Evolutionary conservation across 2,797 vertebrate species (phyloP).

Genomic region (Cyprinella venusta): DNA sequence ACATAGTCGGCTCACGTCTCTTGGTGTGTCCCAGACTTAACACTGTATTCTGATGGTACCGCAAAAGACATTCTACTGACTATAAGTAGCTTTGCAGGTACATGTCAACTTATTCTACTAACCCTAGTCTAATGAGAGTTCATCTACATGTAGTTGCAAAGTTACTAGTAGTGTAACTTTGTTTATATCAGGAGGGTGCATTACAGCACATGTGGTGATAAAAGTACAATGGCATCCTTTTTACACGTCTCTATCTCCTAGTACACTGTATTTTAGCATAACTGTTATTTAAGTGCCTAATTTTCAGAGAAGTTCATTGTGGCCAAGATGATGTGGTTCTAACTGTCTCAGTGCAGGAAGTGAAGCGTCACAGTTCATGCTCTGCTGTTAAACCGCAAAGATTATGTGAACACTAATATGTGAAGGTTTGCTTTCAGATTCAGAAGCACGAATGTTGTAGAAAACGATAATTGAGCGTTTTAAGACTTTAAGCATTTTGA

Average conservation of each 20-base stretch:
- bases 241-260: not conserved
- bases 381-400: conserved; percentile 14
- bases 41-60: no score
- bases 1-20: no score
- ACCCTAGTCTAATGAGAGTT: not conserved
- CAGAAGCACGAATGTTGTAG: not conserved
- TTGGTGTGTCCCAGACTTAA: no score
- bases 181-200: not conserved
- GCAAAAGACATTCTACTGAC: not conserved
- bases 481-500: not conserved
- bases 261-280: not conserved
- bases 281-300: not conserved
- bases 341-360: conserved; percentile 21
- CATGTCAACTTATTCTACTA: not conserved
- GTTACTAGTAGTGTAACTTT: not conserved
- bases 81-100: not conserved
- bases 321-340: not conserved
- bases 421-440: conserved; percentile 15
- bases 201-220: not conserved
- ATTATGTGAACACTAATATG: not conserved
- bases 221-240: not conserved
- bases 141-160: not conserved
- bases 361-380: not conserved
- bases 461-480: not conserved
- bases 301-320: conserved; percentile 5